Evolutionary conservation across 2,888 invertebrate species (phyloP).

Genomic region (Autographa pulchrina): DNA sequence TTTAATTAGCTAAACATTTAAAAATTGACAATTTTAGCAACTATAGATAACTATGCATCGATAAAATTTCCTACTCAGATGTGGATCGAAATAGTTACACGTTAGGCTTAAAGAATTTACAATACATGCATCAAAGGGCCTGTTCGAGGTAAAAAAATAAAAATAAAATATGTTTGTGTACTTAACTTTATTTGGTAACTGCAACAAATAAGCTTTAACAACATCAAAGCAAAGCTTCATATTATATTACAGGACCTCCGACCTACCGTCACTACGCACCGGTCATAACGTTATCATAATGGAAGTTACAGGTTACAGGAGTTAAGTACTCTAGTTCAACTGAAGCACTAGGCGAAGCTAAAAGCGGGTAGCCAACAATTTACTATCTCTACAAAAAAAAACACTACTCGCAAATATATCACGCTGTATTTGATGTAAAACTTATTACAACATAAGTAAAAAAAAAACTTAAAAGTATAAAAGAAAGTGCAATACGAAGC

Average conservation of each 20-base stretch:
- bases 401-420: conserved; percentile 76
- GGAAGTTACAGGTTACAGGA: conserved; percentile 45
- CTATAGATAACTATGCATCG: conserved; percentile 54
- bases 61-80: conserved; percentile 42
- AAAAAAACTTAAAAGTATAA: conserved; percentile 73
- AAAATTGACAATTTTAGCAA: conserved; percentile 86
- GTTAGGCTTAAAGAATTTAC: conserved; percentile 31
- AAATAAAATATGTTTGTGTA: conserved; percentile 71
- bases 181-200: conserved; percentile 87
- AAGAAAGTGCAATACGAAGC: conserved; percentile 80
- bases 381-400: conserved; percentile 74
- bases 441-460: conserved; percentile 82
- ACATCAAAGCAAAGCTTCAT: conserved; percentile 71
- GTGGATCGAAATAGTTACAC: conserved; percentile 25
- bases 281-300: conserved; percentile 21
- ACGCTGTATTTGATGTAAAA: conserved; percentile 86
- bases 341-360: conserved; percentile 83
- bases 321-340: conserved; percentile 58
- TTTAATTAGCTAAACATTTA: conserved; percentile 83
- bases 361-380: conserved; percentile 77
- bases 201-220: conserved; percentile 80
- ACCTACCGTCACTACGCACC: conserved; percentile 24
- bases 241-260: conserved; percentile 63
- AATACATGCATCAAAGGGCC: conserved; percentile 45
- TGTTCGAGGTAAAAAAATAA: conserved; percentile 68